Conservation (phyloP, 1,140 invertebrate species). For the Ditylenchus dipsaci region DNA sequence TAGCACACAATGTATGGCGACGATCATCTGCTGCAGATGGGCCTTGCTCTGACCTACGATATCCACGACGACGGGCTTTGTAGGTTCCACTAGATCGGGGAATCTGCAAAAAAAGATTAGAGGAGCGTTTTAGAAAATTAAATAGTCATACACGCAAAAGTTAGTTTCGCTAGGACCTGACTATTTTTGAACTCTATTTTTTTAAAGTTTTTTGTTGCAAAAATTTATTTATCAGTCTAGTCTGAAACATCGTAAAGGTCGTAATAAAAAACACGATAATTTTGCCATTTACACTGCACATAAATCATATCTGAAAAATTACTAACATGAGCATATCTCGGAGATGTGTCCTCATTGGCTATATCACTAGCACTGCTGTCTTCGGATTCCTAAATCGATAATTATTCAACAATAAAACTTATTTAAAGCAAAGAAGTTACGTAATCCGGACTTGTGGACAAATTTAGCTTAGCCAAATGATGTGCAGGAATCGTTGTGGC, state of each 20-base stretch:
- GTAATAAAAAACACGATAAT: too few relatives aligned
- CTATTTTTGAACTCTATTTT: too few relatives aligned
- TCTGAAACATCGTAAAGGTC: too few relatives aligned
- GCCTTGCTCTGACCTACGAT: conserved; percentile 15
- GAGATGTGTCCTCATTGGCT: conserved; percentile 26
- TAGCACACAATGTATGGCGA: conserved; percentile 36
- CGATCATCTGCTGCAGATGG: conserved; percentile 8
- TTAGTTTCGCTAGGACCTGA: too few relatives aligned
- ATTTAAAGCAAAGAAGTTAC: conserved; percentile 17
- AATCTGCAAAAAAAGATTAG: too few relatives aligned
- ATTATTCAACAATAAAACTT: too few relatives aligned
- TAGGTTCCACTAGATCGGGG: neutral
- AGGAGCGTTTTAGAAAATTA: too few relatives aligned
- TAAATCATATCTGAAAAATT: too few relatives aligned
- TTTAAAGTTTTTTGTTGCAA: too few relatives aligned
- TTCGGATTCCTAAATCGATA: conserved; percentile 50
- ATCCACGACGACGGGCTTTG: conserved; percentile 13
- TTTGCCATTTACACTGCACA: too few relatives aligned
- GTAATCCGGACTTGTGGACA: conserved; percentile 50
- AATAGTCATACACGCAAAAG: too few relatives aligned
- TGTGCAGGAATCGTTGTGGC: conserved; percentile 52
- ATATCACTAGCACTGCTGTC: conserved; percentile 50
- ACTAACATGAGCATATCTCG: conserved; percentile 18
- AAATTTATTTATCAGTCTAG: too few relatives aligned
- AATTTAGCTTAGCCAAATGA: conserved; percentile 51